phyloP scores from a whole-genome alignment of 2,797 vertebrate species.

The Apogon talboti region DNA sequence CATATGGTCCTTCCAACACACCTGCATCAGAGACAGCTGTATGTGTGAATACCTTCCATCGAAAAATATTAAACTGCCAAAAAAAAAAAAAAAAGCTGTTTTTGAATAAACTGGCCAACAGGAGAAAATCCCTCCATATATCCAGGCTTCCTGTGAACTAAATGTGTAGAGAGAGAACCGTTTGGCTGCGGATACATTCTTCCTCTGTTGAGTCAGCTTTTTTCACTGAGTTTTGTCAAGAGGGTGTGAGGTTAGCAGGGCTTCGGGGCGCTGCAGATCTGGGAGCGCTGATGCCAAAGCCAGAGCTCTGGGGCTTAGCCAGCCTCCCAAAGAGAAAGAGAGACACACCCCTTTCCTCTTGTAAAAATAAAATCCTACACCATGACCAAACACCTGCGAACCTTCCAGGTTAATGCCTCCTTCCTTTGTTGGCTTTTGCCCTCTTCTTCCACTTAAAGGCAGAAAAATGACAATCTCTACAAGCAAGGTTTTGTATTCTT shows the following conservation, averaged over 20 bases:
- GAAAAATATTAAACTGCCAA: background rate
- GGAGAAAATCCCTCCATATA: slow-evolving; percentile 41
- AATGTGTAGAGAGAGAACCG: slow-evolving; percentile 39
- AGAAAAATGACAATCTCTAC: slow-evolving; percentile 6
- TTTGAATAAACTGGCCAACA: slow-evolving; percentile 11
- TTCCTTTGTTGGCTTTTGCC: slow-evolving; percentile 39
- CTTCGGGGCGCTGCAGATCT: slow-evolving; percentile 52
- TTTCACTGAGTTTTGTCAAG: slow-evolving; percentile 59
- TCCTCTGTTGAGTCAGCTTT: slow-evolving; percentile 68
- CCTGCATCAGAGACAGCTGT: too few species aligned
- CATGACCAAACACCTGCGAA: slow-evolving; percentile 65
- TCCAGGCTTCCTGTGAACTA: slow-evolving; percentile 42
- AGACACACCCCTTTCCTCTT: slow-evolving; percentile 52
- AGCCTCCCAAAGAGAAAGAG: slow-evolving; percentile 50
- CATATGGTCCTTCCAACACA: too few species aligned
- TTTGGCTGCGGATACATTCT: slow-evolving; percentile 49
- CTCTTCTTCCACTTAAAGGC: slow-evolving; percentile 15
- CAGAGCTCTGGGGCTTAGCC: slow-evolving; percentile 62
- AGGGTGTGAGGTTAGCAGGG: slow-evolving; percentile 55
- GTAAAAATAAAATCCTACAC: slow-evolving; percentile 62
- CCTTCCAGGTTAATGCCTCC: slow-evolving; percentile 35
- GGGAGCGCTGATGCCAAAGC: slow-evolving; percentile 56
- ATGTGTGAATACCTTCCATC: too few species aligned
- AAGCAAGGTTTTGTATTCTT: slow-evolving; percentile 23
- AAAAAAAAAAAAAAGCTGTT: background rate